These are phyloP conservation scores for Cricetomys ansorgei DNA, from an alignment of 2,113 vertebrate species.

Conservation along the genomic window DNA sequence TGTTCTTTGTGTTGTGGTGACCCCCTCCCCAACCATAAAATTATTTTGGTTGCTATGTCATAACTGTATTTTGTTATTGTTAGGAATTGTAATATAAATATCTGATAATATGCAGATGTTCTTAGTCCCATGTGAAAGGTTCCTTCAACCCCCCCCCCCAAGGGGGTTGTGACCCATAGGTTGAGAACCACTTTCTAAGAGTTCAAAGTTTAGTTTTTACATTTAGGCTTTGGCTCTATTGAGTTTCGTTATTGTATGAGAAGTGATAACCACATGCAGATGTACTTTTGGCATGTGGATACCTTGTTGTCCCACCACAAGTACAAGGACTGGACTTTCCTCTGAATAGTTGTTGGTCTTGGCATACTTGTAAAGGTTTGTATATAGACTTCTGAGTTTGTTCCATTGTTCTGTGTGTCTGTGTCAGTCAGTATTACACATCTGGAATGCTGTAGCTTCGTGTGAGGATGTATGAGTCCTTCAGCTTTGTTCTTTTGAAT, in stretches of 20 bases:
- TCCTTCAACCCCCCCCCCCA: too few species aligned
- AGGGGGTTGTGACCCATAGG: too few species aligned
- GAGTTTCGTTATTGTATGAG: not conserved
- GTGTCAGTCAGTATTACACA: not conserved
- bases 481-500: not conserved
- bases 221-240: conserved; percentile 4
- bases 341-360: not conserved
- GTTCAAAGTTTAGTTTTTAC: not conserved
- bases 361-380: not conserved
- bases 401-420: not conserved
- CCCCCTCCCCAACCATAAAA: too few species aligned
- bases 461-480: conserved; percentile 5
- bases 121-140: too few species aligned
- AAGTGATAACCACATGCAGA: not conserved
- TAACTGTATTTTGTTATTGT: too few species aligned
- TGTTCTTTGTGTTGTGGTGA: too few species aligned
- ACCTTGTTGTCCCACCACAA: not conserved
- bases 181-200: not conserved
- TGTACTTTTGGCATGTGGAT: not conserved
- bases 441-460: not conserved
- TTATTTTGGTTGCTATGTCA: too few species aligned
- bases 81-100: too few species aligned
- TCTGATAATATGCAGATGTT: too few species aligned
- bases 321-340: not conserved
- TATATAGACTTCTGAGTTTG: not conserved